Percentiles rank a stretch among this genome's conserved stretches.
phyloP scores from a whole-genome alignment of 2,797 vertebrate species.

The Delichon dasypus region DNA sequence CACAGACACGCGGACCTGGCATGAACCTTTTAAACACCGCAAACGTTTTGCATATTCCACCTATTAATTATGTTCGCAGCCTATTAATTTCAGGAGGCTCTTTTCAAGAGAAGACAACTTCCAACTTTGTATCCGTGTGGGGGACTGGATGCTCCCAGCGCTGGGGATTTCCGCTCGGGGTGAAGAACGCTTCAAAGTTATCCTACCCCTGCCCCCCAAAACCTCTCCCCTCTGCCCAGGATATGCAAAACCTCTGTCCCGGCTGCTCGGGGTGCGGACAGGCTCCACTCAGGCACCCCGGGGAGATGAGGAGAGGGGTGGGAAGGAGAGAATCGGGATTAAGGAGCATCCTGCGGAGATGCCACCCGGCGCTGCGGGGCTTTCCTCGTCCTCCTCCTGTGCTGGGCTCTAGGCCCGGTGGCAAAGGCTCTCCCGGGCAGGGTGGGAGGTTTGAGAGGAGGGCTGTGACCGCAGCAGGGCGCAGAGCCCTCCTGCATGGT shows the following conservation, averaged over 20 bases:
- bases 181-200: neutral
- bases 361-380: neutral
- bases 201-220: too few species aligned
- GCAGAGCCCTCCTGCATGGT: neutral
- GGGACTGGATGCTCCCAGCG: neutral
- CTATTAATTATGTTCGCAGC: constrained; percentile 63
- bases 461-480: neutral
- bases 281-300: neutral
- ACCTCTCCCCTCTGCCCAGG: neutral
- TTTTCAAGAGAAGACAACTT: constrained; percentile 47
- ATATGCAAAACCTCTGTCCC: neutral
- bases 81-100: constrained; percentile 59
- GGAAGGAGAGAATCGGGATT: neutral
- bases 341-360: neutral
- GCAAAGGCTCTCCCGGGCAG: neutral
- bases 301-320: neutral
- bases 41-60: constrained; percentile 62
- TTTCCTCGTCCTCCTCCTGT: neutral
- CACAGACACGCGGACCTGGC: constrained; percentile 23
- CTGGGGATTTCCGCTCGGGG: neutral
- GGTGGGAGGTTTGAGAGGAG: neutral
- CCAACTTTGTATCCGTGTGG: neutral
- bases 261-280: neutral
- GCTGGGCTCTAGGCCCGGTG: neutral
- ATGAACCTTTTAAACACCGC: constrained; percentile 59